These are phyloP conservation scores for Tillus elongatus DNA, from an alignment of 2,888 invertebrate species.

Conservation along the genomic window DNA sequence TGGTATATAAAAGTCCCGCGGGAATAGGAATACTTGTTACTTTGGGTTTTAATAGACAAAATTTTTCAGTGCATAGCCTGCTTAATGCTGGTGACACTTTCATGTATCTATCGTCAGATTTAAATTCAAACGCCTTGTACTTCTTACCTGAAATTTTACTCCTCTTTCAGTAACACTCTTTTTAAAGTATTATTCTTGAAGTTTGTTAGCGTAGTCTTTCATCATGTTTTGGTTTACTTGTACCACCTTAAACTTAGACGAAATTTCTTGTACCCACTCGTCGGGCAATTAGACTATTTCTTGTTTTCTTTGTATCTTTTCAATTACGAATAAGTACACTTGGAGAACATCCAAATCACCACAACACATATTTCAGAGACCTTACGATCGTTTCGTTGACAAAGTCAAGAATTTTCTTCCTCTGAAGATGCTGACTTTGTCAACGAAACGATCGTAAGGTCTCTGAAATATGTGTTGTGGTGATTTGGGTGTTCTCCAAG, in stretches of 20 bases:
- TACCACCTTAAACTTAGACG: slow-evolving; percentile 1
- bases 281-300: slow-evolving; percentile 3
- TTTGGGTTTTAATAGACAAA: slow-evolving; percentile 6
- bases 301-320: slow-evolving; percentile 8
- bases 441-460: no score
- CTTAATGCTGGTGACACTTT: not conserved
- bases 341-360: no score
- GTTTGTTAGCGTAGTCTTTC: slow-evolving; percentile 4
- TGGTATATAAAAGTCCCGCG: not conserved
- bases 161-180: slow-evolving; percentile 3
- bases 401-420: no score
- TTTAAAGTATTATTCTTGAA: slow-evolving; percentile 4
- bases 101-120: slow-evolving; percentile 7
- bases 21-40: not conserved
- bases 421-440: no score
- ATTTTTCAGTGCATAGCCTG: slow-evolving; percentile 1
- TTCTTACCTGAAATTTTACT: slow-evolving; percentile 7
- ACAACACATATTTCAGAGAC: no score
- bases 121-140: no score
- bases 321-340: no score
- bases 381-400: no score
- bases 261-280: slow-evolving; percentile 2
- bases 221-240: slow-evolving; percentile 7
- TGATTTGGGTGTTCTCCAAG: no score
- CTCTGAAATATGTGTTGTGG: no score